phyloP scores from a whole-genome alignment of 2,797 vertebrate species.

The Halcyon chelicuti region DNA sequence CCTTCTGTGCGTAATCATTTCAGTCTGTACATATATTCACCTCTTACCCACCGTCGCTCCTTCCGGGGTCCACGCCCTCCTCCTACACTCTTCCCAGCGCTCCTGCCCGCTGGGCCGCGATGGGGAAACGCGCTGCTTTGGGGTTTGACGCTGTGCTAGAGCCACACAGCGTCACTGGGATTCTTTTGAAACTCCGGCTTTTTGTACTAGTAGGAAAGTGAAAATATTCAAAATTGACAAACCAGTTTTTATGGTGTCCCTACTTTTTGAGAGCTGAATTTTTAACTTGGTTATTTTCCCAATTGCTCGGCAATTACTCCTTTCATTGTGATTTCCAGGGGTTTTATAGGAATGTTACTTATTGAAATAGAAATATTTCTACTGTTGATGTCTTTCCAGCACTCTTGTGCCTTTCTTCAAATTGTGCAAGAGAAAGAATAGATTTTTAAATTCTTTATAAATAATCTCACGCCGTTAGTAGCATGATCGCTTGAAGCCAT shows the following conservation, averaged over 20 bases:
- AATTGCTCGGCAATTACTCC: background rate
- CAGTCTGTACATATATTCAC: background rate
- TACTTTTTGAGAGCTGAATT: background rate
- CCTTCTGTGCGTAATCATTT: background rate
- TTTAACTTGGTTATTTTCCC: background rate
- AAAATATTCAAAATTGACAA: background rate
- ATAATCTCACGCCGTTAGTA: background rate
- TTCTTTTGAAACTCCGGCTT: background rate
- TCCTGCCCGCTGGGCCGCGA: background rate
- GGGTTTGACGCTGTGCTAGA: accelerated
- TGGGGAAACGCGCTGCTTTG: background rate
- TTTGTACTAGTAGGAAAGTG: background rate
- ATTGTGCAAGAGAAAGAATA: background rate
- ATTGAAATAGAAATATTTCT: background rate
- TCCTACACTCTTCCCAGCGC: constrained; percentile 4
- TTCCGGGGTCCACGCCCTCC: constrained; percentile 32
- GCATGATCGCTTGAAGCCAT: background rate
- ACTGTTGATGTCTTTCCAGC: background rate
- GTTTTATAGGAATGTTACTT: background rate
- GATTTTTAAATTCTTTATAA: background rate
- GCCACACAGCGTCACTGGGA: accelerated
- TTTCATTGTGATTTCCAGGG: background rate
- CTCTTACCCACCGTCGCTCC: background rate
- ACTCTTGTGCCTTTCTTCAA: background rate
- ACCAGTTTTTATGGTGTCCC: background rate